A percentile compares a stretch with the other conserved stretches of the same genome.
phyloP scores from a whole-genome alignment of 2,113 vertebrate species.

The Grantiella picta region DNA sequence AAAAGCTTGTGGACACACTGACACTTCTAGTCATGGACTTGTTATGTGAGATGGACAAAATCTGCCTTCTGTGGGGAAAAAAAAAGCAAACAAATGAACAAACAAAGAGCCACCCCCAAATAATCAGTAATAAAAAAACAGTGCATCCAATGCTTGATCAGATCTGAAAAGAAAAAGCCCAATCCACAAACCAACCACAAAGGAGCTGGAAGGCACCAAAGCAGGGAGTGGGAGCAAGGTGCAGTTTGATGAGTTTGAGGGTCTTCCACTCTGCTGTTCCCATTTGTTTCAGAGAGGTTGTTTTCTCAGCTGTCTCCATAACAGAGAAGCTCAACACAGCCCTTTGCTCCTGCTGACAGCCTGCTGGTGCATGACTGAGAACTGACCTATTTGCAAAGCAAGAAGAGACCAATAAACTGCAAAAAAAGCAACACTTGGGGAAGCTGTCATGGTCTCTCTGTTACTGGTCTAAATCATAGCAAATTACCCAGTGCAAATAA shows the following conservation, averaged over 20 bases:
- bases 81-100: background rate
- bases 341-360: background rate
- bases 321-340: background rate
- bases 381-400: background rate
- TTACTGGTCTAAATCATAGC: background rate
- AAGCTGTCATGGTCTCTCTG: background rate
- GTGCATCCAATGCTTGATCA: background rate
- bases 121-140: background rate
- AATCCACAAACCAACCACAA: background rate
- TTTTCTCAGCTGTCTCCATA: background rate
- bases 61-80: background rate
- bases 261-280: background rate
- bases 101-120: background rate
- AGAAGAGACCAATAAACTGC: background rate
- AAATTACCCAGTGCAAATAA: background rate
- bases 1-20: background rate
- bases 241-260: background rate
- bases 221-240: fast-evolving
- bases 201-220: background rate
- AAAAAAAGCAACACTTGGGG: background rate
- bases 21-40: background rate
- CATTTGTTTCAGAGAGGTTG: background rate
- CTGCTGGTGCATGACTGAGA: background rate
- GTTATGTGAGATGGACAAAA: background rate
- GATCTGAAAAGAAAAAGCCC: background rate